phyloP scores from a whole-genome alignment of 1,140 invertebrate species.

The Eupristina koningsbergeri region DNA sequence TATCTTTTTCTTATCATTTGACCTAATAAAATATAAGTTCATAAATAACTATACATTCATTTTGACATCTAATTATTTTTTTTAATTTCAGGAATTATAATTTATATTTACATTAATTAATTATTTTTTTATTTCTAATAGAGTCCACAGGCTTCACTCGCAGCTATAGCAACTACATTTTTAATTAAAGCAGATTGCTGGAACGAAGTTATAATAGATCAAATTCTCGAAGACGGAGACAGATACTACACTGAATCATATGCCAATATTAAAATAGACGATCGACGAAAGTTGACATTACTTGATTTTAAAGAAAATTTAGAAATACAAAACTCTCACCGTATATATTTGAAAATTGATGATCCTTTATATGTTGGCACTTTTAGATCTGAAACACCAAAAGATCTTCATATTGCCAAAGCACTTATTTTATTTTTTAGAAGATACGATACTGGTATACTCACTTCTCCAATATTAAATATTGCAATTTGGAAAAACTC shows the following conservation, averaged over 20 bases:
- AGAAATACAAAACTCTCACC: constrained; percentile 57
- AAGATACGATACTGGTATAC: constrained; percentile 56
- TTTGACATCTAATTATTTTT: too few relatives aligned
- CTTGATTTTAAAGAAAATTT: constrained; percentile 59
- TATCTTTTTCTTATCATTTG: too few relatives aligned
- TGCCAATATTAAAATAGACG: constrained; percentile 55
- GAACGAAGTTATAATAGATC: constrained; percentile 66
- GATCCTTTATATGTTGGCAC: constrained; percentile 62
- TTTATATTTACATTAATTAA: not conserved
- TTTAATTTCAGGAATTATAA: not conserved
- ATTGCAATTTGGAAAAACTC: constrained; percentile 64
- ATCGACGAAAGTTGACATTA: constrained; percentile 57
- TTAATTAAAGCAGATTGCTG: constrained; percentile 62
- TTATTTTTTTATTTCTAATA: constrained; percentile 31
- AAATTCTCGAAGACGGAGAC: constrained; percentile 68
- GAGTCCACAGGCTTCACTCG: constrained; percentile 65
- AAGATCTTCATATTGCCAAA: constrained; percentile 61
- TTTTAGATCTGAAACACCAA: constrained; percentile 63
- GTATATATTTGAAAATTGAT: constrained; percentile 59
- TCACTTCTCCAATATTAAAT: constrained; percentile 63
- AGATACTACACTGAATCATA: constrained; percentile 66
- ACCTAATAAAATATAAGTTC: too few relatives aligned
- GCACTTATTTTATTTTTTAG: constrained; percentile 66
- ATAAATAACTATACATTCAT: too few relatives aligned
- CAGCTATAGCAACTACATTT: constrained; percentile 64